These are phyloP conservation scores for Phymanthus crucifer DNA, from an alignment of 92 coral and sea anemone genomes.

Conservation along the genomic window DNA sequence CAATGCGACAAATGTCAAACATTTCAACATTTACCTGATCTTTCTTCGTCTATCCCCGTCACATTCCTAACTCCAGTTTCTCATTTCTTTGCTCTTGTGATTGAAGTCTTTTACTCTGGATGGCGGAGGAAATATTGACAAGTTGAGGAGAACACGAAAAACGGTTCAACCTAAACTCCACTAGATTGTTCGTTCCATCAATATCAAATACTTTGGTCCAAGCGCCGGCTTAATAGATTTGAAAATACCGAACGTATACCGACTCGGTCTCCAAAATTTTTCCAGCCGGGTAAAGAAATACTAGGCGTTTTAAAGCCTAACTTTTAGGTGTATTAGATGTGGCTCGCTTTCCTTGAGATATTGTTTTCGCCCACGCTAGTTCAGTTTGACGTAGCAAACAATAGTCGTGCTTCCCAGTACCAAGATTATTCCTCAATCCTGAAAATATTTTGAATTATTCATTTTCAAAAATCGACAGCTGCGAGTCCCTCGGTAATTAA, in stretches of 20 bases:
- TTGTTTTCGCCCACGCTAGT: conserved; percentile 8
- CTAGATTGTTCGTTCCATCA: not conserved
- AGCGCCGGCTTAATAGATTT: not conserved
- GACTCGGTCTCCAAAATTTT: not conserved
- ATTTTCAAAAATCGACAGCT: conserved; percentile 23
- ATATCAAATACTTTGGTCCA: not conserved
- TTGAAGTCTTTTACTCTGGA: not conserved
- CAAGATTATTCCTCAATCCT: conserved; percentile 21
- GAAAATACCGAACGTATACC: not conserved
- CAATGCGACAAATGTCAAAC: not conserved
- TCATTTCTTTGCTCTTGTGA: not conserved
- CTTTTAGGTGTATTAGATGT: not conserved
- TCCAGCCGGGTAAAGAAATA: not conserved
- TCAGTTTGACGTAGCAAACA: conserved; percentile 28
- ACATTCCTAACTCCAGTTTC: not conserved
- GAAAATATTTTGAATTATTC: conserved; percentile 24
- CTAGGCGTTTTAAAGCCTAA: conserved; percentile 6
- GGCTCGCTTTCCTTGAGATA: conserved; percentile 2
- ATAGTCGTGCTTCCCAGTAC: conserved; percentile 15
- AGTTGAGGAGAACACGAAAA: not conserved
- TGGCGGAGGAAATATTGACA: not conserved
- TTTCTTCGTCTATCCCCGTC: not conserved
- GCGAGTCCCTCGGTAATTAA: not conserved
- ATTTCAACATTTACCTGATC: not conserved
- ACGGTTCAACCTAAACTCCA: not conserved